Conservation (phyloP, 2,888 invertebrate genomes). For the Phaedon cochleariae region DNA sequence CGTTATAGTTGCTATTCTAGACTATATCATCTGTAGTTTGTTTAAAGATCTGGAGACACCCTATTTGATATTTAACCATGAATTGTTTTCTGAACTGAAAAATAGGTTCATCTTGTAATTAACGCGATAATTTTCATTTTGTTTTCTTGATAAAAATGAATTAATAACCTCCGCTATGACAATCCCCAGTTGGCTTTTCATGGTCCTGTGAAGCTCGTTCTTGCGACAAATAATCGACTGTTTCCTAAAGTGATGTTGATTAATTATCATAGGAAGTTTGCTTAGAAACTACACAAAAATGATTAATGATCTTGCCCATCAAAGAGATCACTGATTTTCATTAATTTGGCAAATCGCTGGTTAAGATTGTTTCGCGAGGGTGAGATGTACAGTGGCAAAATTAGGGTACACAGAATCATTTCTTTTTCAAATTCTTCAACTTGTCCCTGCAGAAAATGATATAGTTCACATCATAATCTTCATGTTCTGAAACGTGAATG, state of each 20-base stretch:
- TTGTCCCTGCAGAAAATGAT: too few relatives aligned
- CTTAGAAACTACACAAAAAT: slow-evolving; percentile 42
- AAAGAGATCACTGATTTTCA: slow-evolving; percentile 59
- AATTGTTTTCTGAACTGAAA: not conserved
- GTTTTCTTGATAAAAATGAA: slow-evolving; percentile 9
- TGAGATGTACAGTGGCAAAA: not conserved
- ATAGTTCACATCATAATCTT: too few relatives aligned
- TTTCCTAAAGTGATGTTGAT: slow-evolving; percentile 41
- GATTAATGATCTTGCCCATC: slow-evolving; percentile 58
- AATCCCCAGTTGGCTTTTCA: slow-evolving; percentile 10
- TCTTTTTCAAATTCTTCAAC: too few relatives aligned
- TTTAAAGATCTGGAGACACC: too few relatives aligned
- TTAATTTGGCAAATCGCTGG: slow-evolving; percentile 54
- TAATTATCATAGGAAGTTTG: slow-evolving; percentile 37
- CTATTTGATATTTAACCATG: too few relatives aligned
- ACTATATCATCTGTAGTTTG: too few relatives aligned
- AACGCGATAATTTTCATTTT: not conserved
- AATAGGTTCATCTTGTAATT: not conserved
- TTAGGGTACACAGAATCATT: too few relatives aligned
- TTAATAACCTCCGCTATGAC: slow-evolving; percentile 12
- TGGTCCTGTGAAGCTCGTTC: slow-evolving; percentile 19
- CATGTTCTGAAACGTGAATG: too few relatives aligned
- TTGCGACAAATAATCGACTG: slow-evolving; percentile 41
- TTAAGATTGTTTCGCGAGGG: slow-evolving; percentile 25
- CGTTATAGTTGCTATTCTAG: too few relatives aligned